Evolutionary conservation across 2,888 invertebrate genomes (phyloP).

Genomic region (Dioctria rufipes): DNA sequence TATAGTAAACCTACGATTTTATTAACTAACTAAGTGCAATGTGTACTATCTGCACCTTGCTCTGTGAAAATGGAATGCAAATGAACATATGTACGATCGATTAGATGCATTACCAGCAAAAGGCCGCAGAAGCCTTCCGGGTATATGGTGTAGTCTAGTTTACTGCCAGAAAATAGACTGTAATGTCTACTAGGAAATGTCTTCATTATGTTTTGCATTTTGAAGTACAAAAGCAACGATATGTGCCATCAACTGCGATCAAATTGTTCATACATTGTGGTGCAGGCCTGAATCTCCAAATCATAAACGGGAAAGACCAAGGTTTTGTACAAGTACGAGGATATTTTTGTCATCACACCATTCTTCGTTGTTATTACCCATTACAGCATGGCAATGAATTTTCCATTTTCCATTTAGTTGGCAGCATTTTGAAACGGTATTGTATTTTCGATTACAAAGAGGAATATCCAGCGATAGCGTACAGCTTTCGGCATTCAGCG

Average conservation of each 20-base stretch:
- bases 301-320: neutral
- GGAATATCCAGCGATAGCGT: neutral
- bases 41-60: neutral
- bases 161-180: conserved; percentile 10
- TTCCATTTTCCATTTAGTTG: conserved; percentile 39
- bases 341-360: conserved; percentile 47
- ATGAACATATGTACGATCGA: conserved; percentile 38
- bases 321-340: neutral
- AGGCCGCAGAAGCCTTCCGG: conserved; percentile 20
- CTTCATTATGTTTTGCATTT: conserved; percentile 20
- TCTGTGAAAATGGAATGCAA: conserved; percentile 27
- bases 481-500: no score
- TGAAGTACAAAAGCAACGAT: neutral
- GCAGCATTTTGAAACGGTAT: conserved; percentile 16
- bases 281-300: conserved; percentile 9
- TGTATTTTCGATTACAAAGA: conserved; percentile 23
- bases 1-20: neutral
- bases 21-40: neutral
- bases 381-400: conserved; percentile 44
- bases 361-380: conserved; percentile 38
- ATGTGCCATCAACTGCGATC: neutral
- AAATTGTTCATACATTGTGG: conserved; percentile 2
- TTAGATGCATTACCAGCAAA: conserved; percentile 24
- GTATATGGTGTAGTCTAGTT: neutral
- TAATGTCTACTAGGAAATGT: conserved; percentile 23